Evolutionary conservation across 2,797 vertebrate species (phyloP).

Genomic region (Malacoraja senta): DNA sequence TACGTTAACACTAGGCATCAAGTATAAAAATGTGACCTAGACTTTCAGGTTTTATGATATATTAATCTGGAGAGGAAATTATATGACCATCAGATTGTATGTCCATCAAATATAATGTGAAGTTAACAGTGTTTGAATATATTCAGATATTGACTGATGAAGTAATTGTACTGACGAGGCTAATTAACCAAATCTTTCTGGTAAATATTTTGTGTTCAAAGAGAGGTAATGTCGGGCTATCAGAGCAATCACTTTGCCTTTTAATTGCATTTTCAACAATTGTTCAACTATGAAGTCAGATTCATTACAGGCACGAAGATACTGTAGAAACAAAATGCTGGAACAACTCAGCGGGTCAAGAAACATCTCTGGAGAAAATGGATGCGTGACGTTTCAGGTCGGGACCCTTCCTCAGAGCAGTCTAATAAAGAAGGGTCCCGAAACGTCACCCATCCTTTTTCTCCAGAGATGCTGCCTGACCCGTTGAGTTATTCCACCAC

Average conservation of each 20-base stretch:
- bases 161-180: not conserved
- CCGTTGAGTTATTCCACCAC: too few species aligned
- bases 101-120: not conserved
- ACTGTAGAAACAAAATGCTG: too few species aligned
- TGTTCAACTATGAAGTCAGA: conserved; percentile 10
- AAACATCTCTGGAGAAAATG: too few species aligned
- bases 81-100: not conserved
- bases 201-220: not conserved
- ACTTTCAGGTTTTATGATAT: not conserved
- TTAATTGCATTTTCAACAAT: not conserved
- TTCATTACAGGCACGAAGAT: not conserved
- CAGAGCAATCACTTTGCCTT: not conserved
- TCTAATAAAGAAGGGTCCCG: too few species aligned
- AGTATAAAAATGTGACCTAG: not conserved
- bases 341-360: too few species aligned
- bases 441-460: too few species aligned
- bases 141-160: not conserved
- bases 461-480: too few species aligned
- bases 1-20: not conserved
- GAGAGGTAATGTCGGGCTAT: not conserved
- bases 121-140: not conserved
- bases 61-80: not conserved
- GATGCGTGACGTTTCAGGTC: too few species aligned
- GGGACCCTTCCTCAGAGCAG: too few species aligned
- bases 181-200: too few species aligned